Base-by-base conservation (phyloP, 2,797 vertebrate genomes). In the Notamacropus eugenii region DNA sequence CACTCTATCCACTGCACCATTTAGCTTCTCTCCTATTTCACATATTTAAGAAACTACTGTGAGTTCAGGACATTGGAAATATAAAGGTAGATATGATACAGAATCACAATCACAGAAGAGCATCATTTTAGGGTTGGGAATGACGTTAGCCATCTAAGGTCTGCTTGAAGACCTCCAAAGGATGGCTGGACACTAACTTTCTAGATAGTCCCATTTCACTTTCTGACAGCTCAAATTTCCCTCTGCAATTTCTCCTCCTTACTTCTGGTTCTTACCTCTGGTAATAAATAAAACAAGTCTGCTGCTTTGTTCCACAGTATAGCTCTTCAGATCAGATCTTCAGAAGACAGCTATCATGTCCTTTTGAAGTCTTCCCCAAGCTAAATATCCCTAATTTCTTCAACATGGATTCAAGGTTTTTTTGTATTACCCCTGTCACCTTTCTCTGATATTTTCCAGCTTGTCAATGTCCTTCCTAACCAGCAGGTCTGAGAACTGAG, bases 1-100 rank as follows among this genome's bases (percentile, higher is more conserved):
- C 8, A 0, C 5, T 40, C 6, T 40, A 19, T n/a, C 1, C 12
- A 67, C 5, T 19, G 34, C 34, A n/a, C 0, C 14, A 19, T 40
- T 19, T 40, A 74, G n/a, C 16, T 82, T 82, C 22, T 46, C 11
- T 27, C 22, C 40, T 46, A 11, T 82, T 24, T 46, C 22, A 9
- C n/a, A 46, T 46, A 46, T 82, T 82, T 82, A 82, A 82, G n/a
- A 46, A 82, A 46, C n/a, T 82, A 82, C 22, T 46, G 40, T 27
- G n/a, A 46, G 40, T 46, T 19, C 19, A 40, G 22, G 5, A 40
- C 8, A 19, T 40, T 22, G 22, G 74, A 8, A 3, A 82, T 82
- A 82, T 10, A 46, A 46, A 82, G 22, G 40, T 46, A 46, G 46
- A 82, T 9, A 24, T 82, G 40, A 13, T 40, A 82, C n/a, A 46